Evolutionary conservation across 2,113 vertebrate genomes (phyloP).

Genomic region (Psephotus haematonotus): DNA sequence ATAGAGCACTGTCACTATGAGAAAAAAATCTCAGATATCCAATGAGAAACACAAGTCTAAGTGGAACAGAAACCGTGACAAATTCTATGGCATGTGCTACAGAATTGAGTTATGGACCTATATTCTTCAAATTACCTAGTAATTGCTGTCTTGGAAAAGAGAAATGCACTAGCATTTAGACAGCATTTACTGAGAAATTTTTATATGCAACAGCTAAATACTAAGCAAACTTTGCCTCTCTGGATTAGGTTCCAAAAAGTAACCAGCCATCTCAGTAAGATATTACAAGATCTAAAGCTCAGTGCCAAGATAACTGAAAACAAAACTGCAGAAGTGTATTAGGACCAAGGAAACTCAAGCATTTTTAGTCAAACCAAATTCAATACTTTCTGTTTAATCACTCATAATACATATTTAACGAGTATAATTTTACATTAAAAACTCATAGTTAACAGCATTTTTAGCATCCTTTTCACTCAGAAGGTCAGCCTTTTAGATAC

Average conservation of each 20-base stretch:
- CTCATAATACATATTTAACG: not conserved
- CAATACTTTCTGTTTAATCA: not conserved
- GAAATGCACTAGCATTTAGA: not conserved
- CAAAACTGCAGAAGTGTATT: not conserved
- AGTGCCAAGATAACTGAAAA: not conserved
- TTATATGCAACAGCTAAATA: not conserved
- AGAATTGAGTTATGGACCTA: not conserved
- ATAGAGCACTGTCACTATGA: not conserved
- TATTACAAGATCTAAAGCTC: not conserved
- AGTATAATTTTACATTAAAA: not conserved
- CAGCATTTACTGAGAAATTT: not conserved
- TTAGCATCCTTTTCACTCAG: not conserved
- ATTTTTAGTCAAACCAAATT: not conserved
- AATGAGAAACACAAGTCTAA: not conserved
- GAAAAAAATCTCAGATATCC: not conserved
- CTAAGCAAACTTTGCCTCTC: not conserved
- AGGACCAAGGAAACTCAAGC: not conserved
- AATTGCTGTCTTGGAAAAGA: not conserved
- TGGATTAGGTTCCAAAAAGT: not conserved
- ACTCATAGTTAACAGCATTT: not conserved
- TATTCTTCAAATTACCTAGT: not conserved
- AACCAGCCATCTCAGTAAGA: not conserved
- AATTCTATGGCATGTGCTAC: not conserved
- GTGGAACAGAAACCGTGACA: not conserved
- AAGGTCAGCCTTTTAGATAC: not conserved